Evolutionary conservation across 2,113 vertebrate genomes (phyloP).

Genomic region (Macrotis lagotis): DNA sequence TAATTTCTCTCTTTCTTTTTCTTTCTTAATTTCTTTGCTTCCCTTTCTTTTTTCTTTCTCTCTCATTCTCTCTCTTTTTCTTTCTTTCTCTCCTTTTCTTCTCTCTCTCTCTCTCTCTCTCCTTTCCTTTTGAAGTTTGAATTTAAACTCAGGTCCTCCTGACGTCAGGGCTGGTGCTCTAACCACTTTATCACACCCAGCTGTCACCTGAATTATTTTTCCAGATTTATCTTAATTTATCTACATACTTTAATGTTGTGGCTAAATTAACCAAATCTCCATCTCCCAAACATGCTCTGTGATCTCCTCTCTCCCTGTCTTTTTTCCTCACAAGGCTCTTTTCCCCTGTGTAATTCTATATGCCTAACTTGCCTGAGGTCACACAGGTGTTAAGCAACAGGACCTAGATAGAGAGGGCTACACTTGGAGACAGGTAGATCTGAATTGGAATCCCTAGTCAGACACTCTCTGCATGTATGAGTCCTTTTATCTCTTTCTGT

Average conservation of each 20-base stretch:
- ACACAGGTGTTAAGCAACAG: not conserved
- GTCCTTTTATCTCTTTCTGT: not conserved
- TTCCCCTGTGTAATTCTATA: not conserved
- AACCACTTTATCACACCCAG: too few species aligned
- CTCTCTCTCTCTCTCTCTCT: too few species aligned
- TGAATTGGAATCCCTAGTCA: not conserved
- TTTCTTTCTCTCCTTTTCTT: too few species aligned
- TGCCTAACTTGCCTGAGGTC: not conserved
- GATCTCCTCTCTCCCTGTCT: not conserved
- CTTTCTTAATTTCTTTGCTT: too few species aligned
- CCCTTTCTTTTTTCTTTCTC: too few species aligned
- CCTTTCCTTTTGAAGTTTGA: not conserved
- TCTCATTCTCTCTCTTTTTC: too few species aligned
- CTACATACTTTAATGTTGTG: too few species aligned
- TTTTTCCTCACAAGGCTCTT: not conserved
- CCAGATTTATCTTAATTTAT: not conserved
- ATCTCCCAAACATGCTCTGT: not conserved
- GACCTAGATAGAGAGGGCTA: not conserved
- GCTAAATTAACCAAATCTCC: not conserved
- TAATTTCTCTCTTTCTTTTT: not conserved
- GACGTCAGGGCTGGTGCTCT: too few species aligned
- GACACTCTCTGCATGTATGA: not conserved
- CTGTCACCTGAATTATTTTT: not conserved
- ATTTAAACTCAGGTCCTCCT: not conserved
- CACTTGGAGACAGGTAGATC: not conserved